phyloP scores from a whole-genome alignment of 2,797 vertebrate species.

The Fistularia commersonii region DNA sequence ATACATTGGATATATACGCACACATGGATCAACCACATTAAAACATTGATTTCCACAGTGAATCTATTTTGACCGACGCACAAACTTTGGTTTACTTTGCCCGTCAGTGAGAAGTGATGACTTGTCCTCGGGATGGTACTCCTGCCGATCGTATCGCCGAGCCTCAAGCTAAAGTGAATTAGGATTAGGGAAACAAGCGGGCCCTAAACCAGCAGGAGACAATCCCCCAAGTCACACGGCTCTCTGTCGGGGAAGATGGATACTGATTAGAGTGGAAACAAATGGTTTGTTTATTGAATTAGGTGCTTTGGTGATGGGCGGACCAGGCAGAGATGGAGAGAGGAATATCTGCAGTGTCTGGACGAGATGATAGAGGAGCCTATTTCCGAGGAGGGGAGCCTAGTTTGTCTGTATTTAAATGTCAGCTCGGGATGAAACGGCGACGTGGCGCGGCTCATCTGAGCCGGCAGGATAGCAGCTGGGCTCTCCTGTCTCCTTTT shows the following conservation, averaged over 20 bases:
- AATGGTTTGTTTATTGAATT: conserved; percentile 45
- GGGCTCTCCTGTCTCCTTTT: conserved; percentile 25
- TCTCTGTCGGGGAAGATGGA: conserved; percentile 24
- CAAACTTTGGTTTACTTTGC: too few species aligned
- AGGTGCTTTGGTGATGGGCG: conserved; percentile 19
- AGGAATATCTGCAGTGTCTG: conserved; percentile 21
- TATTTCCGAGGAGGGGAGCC: conserved; percentile 10
- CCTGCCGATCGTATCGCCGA: too few species aligned
- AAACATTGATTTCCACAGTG: too few species aligned
- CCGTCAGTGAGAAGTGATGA: too few species aligned
- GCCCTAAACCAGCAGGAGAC: conserved; percentile 33
- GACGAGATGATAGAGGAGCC: conserved; percentile 13
- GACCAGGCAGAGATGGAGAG: conserved; percentile 14
- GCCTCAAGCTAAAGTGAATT: conserved; percentile 10
- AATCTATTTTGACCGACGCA: too few species aligned
- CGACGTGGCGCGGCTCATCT: conserved; percentile 9
- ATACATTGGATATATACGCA: too few species aligned
- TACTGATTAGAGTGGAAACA: conserved; percentile 29
- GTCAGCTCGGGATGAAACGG: conserved; percentile 24
- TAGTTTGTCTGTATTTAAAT: conserved; percentile 37
- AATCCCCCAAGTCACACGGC: conserved; percentile 24
- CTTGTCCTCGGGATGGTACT: too few species aligned
- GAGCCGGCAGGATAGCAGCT: conserved; percentile 35
- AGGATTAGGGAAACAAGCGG: conserved; percentile 1
- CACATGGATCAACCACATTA: too few species aligned